phyloP scores from a whole-genome alignment of 2,113 vertebrate genomes.

The Dromas ardeola region DNA sequence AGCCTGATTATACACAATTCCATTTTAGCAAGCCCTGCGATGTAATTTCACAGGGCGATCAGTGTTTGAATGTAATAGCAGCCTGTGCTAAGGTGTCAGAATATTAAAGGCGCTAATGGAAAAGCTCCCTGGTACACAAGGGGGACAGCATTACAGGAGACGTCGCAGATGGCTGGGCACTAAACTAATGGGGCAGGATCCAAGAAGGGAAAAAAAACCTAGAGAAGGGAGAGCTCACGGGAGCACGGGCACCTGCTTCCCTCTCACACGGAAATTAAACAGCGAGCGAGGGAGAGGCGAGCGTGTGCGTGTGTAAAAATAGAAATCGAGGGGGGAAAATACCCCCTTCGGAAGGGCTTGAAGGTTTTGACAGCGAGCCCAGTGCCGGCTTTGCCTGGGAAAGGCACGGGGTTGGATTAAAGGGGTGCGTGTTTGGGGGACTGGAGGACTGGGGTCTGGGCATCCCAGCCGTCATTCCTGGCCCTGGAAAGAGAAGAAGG shows the following conservation, averaged over 20 bases:
- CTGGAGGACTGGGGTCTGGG: not conserved
- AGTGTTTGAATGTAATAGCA: constrained; percentile 90
- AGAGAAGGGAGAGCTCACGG: constrained; percentile 77
- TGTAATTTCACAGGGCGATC: constrained; percentile 91
- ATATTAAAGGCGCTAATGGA: constrained; percentile 99
- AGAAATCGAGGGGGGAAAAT: not conserved
- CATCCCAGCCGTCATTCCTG: rapidly evolving
- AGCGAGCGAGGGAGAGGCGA: constrained; percentile 46
- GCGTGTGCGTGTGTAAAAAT: constrained; percentile 46
- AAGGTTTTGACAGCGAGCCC: not conserved
- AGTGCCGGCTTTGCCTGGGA: not conserved
- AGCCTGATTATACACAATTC: constrained; percentile 91
- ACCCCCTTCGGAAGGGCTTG: not conserved
- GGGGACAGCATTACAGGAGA: constrained; percentile 89
- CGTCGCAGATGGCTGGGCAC: constrained; percentile 97
- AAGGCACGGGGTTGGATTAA: not conserved
- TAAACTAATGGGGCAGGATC: constrained; percentile 97
- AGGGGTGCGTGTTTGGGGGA: not conserved
- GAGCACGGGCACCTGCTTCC: constrained; percentile 81
- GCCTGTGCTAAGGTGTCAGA: constrained; percentile 92
- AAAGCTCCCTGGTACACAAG: constrained; percentile 96
- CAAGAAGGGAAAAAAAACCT: constrained; percentile 76
- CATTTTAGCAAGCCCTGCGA: constrained; percentile 83
- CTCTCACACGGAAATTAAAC: constrained; percentile 78
- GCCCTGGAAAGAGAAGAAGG: not conserved